Base-by-base conservation (phyloP, 1,140 invertebrate genomes). In the Temnothorax longispinosus region DNA sequence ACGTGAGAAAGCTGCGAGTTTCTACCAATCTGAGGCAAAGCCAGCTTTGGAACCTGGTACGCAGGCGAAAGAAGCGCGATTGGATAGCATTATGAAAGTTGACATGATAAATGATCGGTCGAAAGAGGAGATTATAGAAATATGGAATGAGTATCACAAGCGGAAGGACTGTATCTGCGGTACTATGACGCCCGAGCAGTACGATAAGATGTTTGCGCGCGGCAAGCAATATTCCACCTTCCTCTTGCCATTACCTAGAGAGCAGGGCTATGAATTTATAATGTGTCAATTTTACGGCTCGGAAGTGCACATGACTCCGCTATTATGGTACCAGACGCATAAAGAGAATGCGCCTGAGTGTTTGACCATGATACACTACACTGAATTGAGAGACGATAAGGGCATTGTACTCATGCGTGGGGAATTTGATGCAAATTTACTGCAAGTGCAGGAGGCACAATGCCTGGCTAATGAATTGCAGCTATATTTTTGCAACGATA, bases 271-370 rank as follows among this genome's bases (percentile, higher is more conserved):
- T 95, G 98, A 99, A 94, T 99, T 99, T 92, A 97, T 98, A 78
- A 96, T 99, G 94, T 96, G 96, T 86, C 98, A 99, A 94, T 97
- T 97, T 95, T 95, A 96, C 90, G 96, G 94, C 54, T 97, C 97
- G 89, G 96, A 97, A 90, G 96, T 98, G 4, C 98, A 99, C 93
- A 98, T 99, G 94, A 99, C 98, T 6, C 97, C 98, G 6, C 95
- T 99, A 13, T 95, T 98, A 18, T 98, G 97, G 94, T 99, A 98
- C 94, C 98, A 98, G 96, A 96, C 98, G 1, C 97, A 98, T 91
- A 97, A 98, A 94, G 98, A 99, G 96, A 98, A 99, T 96, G 97
- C 98, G 0, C 98, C 98, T 0, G 98, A 98, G 93, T 99, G 98
- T 94, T 95, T 99, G 27, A 98, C 97, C 2, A 95, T 99, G 88